Evolutionary conservation across 2,888 invertebrate species (phyloP), one percentile per base, ranked within the genome.

Genomic region (Caenorhabditis macrosperma): DNA sequence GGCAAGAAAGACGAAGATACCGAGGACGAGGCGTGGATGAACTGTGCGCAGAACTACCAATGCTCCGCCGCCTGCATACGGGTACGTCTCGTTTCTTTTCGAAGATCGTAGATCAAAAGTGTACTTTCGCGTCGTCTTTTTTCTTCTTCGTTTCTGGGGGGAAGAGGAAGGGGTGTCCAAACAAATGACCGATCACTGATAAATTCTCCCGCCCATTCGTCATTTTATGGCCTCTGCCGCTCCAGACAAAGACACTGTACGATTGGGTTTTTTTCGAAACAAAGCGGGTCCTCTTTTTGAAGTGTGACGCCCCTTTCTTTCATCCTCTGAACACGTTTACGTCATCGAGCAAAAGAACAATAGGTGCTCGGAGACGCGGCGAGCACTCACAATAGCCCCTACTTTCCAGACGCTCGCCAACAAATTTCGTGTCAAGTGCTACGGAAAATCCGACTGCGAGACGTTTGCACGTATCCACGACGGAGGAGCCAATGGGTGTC

Each of bases 371-470:
- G 20, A 24, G 52, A 55, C 44, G 20, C 41, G 17, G 26, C 46
- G 46, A 26, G 30, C 35, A 55, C 33, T 61, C 30, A 44, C 15
- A 33, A 59, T 55, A 68, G 26, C 35, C n/a, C 20, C 17, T 33
- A 10, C 22, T 69, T 68, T 80, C 20, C 72, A 81, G 81, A 81
- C 81, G 15, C 82, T 89, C 9, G 88, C 86, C 26, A 82, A 75
- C 48, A 85, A 87, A 33, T 89, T 88, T 76, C 85, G 87, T 26
- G 85, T 89, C 54, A 89, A 89, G 82, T 89, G 89, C 68, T 89
- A 89, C 66, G 89, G 89, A 26, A 89, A 90, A 78, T 87, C 83
- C 38, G 89, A 88, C 71, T 89, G 89, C 77, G 89, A 89, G 68
- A 85, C 89, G 28, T 72, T 90, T 41, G 88, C 89, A 28, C 75